Base-by-base conservation (phyloP, 2,888 invertebrate species). In the Acronicta leporina region DNA sequence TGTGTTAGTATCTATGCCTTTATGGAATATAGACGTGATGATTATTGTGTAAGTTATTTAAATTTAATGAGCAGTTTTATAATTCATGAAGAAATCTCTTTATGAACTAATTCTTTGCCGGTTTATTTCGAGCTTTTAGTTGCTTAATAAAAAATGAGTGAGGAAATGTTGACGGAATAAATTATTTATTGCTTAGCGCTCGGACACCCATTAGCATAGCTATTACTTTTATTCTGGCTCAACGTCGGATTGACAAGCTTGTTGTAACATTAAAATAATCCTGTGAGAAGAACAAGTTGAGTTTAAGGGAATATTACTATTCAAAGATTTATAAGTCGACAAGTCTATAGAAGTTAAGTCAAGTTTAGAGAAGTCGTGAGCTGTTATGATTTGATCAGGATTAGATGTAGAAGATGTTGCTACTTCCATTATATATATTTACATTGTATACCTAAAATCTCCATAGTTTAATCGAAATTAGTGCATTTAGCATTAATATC, bases 161-260 rank as follows among this genome's bases (percentile, higher is more conserved):
- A 63, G 58, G 75, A 75, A 86, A 83, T 83, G 73, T 77, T 70
- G 75, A 60, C 64, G 63, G 68, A 73, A 81, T 89, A 82, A 84
- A 87, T 86, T 82, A 87, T 88, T 89, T 87, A 88, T 85, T 75
- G 77, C 78, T 81, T 77, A 72, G 79, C 57, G 81, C 80, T 83
- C 84, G 80, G 77, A 76, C 77, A 77, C 75, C 86, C 85, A 87
- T 89, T 88, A 87, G 84, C 82, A 79, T 59, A 55, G 80, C 78
- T 82, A 82, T 84, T 81, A 82, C 80, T 80, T 84, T 84, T 84
- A 83, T 85, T 84, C 85, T 77, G 71, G 73, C 77, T 72, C 70
- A 72, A 62, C 64, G 68, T 63, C 68, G 69, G 72, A 68, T 75
- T 61, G 61, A 55, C 52, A n/a, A 47, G 43, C 38, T 56, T 62